Evolutionary conservation across 2,797 vertebrate genomes (phyloP).

Genomic region (Neomorphus geoffroyi): DNA sequence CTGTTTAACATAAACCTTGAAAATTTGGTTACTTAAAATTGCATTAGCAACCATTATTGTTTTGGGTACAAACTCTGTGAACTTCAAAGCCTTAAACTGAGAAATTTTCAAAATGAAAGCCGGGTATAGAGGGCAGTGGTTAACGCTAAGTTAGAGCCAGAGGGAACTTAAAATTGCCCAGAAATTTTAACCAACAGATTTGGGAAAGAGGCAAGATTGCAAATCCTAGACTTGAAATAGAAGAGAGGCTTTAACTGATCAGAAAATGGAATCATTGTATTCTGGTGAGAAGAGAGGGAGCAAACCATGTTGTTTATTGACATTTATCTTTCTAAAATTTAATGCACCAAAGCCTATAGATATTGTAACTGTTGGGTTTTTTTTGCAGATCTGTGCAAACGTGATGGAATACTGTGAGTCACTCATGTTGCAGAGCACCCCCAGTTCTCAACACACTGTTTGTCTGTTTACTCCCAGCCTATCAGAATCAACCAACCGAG

Average conservation of each 20-base stretch:
- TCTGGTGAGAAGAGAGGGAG: neutral
- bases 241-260: neutral
- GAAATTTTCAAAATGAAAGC: neutral
- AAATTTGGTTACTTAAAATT: neutral
- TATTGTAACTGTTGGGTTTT: neutral
- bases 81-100: neutral
- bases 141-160: neutral
- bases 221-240: neutral
- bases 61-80: neutral
- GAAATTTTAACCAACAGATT: neutral
- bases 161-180: neutral
- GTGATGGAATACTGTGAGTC: slow-evolving; percentile 98
- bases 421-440: slow-evolving; percentile 89
- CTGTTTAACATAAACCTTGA: neutral
- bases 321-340: neutral
- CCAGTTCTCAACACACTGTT: slow-evolving; percentile 87
- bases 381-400: slow-evolving; percentile 91
- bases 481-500: slow-evolving; percentile 87
- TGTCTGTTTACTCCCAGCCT: slow-evolving; percentile 95
- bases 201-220: neutral
- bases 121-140: neutral
- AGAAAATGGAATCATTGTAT: neutral
- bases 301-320: neutral
- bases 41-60: neutral
- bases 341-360: neutral